Percentiles rank a stretch among this genome's conserved stretches.
phyloP scores from a whole-genome alignment of 2,797 vertebrate species.

The Peromyscus aztecus region DNA sequence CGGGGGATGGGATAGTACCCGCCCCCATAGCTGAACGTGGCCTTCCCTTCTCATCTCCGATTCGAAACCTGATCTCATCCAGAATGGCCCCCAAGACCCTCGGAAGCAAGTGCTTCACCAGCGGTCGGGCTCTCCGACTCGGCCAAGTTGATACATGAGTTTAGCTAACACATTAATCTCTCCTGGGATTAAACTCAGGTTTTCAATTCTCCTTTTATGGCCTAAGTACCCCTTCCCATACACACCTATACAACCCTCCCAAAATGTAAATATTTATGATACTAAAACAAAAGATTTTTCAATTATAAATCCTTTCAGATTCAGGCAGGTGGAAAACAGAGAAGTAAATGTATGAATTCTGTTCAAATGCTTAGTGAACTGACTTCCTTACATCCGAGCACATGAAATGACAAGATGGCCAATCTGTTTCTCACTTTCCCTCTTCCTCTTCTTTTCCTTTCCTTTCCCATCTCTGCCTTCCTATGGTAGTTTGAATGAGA shows the following conservation, averaged over 20 bases:
- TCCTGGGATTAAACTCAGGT: neutral
- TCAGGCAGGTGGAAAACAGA: neutral
- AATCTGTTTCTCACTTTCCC: neutral
- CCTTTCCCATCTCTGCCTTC: neutral
- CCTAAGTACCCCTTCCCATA: neutral
- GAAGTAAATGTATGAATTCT: neutral
- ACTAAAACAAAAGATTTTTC: constrained; percentile 34
- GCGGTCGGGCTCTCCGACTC: neutral
- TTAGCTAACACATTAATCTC: neutral
- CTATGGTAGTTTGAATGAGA: neutral
- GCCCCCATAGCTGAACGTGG: neutral
- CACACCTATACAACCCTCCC: neutral
- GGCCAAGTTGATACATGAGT: neutral
- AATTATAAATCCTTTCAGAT: neutral
- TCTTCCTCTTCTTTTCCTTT: too few species aligned
- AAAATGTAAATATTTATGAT: constrained; percentile 63
- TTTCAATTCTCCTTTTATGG: neutral
- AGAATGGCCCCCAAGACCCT: neutral
- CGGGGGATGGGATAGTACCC: neutral
- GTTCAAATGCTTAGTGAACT: neutral
- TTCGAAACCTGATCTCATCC: neutral
- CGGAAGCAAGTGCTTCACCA: neutral
- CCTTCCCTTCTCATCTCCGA: neutral
- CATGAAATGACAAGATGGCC: neutral
- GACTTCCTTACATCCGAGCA: neutral